phyloP scores from a whole-genome alignment of 2,888 invertebrate species.

The Amiota minor region DNA sequence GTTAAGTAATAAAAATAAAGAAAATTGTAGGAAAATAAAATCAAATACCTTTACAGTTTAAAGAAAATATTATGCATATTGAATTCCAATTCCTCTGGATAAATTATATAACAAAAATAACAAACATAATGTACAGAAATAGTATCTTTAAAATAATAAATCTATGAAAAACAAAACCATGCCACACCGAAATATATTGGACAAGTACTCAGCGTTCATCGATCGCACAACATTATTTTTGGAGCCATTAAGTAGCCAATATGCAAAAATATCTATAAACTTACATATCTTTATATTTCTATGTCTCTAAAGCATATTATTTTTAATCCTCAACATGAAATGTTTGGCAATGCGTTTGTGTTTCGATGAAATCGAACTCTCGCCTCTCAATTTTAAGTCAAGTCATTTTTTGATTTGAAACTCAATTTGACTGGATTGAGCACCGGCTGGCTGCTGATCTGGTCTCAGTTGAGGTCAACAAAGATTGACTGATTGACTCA shows the following conservation, averaged over 20 bases:
- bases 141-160: neutral
- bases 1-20: neutral
- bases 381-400: neutral
- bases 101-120: conserved; percentile 26
- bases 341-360: neutral
- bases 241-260: conserved; percentile 71
- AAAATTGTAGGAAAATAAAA: neutral
- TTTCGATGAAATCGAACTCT: neutral
- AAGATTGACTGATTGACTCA: neutral
- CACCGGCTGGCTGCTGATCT: neutral
- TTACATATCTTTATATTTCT: neutral
- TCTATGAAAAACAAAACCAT: conserved; percentile 20
- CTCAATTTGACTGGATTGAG: conserved; percentile 2
- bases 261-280: conserved; percentile 47
- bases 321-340: conserved; percentile 19
- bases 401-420: neutral
- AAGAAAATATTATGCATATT: conserved; percentile 48
- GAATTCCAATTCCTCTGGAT: conserved; percentile 29
- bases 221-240: conserved; percentile 55
- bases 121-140: conserved; percentile 50
- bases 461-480: neutral
- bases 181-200: neutral
- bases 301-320: neutral
- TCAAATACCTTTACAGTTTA: neutral
- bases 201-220: conserved; percentile 21